Conservation (phyloP, 1,140 invertebrate genomes). For the Neodiprion virginianus region DNA sequence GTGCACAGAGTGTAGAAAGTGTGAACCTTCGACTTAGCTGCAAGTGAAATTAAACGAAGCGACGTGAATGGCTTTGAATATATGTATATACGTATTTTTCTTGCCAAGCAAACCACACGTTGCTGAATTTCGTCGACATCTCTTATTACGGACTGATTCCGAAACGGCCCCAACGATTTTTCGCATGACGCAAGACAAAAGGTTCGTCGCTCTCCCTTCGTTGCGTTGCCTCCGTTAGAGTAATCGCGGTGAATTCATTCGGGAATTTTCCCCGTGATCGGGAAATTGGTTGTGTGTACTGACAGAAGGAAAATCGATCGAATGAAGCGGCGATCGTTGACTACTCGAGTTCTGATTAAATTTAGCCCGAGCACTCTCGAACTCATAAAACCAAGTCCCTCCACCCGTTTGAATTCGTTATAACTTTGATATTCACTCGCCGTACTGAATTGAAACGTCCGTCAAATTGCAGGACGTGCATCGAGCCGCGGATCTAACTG, state of each 20-base stretch:
- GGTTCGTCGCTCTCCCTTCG: too few species aligned
- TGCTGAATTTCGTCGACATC: neutral
- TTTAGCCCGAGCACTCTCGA: neutral
- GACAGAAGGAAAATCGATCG: neutral
- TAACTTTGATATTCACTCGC: neutral
- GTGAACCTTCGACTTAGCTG: slow-evolving; percentile 21
- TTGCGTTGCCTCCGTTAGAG: too few species aligned
- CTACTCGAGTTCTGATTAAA: neutral
- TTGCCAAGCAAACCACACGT: neutral
- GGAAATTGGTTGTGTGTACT: neutral
- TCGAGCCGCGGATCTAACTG: neutral
- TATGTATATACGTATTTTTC: neutral
- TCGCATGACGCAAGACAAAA: too few species aligned
- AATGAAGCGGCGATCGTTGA: neutral
- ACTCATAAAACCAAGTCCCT: neutral
- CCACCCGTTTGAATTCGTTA: neutral
- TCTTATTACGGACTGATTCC: neutral
- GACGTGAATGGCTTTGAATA: neutral
- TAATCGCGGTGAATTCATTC: too few species aligned
- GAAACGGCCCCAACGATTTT: neutral
- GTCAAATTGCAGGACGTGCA: slow-evolving; percentile 1
- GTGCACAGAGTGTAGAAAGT: slow-evolving; percentile 33
- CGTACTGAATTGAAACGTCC: neutral
- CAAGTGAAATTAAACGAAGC: neutral
- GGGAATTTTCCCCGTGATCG: neutral